phyloP scores from a whole-genome alignment of 2,797 vertebrate species.

The Halcyon smyrnensis region DNA sequence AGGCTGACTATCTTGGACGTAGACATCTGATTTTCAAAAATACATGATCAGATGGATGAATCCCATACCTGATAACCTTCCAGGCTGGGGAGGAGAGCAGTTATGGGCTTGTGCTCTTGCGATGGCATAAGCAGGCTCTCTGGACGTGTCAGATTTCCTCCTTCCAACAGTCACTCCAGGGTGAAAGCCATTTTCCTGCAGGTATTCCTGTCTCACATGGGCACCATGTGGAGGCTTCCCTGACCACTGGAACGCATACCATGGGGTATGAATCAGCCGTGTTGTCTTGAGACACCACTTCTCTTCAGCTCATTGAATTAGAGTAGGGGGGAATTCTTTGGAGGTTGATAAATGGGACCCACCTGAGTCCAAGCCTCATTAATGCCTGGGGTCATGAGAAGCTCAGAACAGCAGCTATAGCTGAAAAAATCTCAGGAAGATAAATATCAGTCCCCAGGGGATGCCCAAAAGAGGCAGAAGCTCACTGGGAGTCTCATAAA shows the following conservation, averaged over 20 bases:
- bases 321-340: neutral
- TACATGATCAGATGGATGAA: neutral
- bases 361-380: neutral
- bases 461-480: neutral
- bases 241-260: neutral
- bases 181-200: neutral
- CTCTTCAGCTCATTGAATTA: neutral
- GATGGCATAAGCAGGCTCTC: neutral
- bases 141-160: neutral
- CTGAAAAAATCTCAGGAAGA: neutral
- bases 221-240: neutral
- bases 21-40: neutral
- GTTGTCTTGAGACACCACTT: neutral
- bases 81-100: neutral
- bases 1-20: neutral
- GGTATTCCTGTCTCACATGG: neutral
- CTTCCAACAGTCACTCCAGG: neutral
- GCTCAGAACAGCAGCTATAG: neutral
- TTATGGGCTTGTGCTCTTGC: neutral
- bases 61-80: neutral
- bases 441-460: slow-evolving; percentile 8
- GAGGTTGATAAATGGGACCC: neutral
- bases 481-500: neutral
- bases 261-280: neutral
- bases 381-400: neutral